Evolutionary conservation across 2,113 vertebrate genomes (phyloP), one percentile per base, ranked within the genome.

Genomic region (Girardinichthys multiradiatus): DNA sequence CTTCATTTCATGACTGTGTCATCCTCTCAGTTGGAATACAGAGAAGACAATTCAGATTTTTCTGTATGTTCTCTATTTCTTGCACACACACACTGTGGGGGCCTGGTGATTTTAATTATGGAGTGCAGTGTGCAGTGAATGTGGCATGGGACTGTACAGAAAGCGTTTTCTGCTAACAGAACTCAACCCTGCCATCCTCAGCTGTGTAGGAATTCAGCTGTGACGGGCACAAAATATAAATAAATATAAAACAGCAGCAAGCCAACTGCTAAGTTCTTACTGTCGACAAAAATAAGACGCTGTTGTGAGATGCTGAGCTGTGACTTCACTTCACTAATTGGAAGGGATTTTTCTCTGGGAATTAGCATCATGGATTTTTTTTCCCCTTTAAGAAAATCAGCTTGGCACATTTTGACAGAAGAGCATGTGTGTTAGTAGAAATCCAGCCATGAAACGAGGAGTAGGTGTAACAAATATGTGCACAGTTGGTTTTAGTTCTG

Each of bases 311-410:
- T n/a, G n/a, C 61, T 66, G 74, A 82, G 79, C 81, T 29, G 70
- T 64, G 59, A 81, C 78, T 77, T 64, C 86, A 62, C 77, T 81
- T 74, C 64, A 51, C 77, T 90, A 89, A 90, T 86, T 90, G 74
- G 86, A 81, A 69, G 12, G 82, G 64, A 79, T 79, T 86, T 83
- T 85, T 84, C 70, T 57, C 67, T 54, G 64, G 64, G 82, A 82
- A 85, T 88, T 82, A 77, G 51, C 12, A 57, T 72, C 68, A 59
- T 64, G 64, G 64, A 86, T 62, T 39, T 64, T n/a, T n/a, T 39
- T 69, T 54, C 35, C 45, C 68, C 35, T 24, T 59, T 4, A 76
- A 68, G 65, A 65, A 80, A 83, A 83, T 77, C 82, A 60, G 45
- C 66, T 80, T 57, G 63, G 63, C 68, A 7, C 37, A 63, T 57